Conservation (phyloP, 2,888 invertebrate genomes). For the Xestobium rufovillosum region DNA sequence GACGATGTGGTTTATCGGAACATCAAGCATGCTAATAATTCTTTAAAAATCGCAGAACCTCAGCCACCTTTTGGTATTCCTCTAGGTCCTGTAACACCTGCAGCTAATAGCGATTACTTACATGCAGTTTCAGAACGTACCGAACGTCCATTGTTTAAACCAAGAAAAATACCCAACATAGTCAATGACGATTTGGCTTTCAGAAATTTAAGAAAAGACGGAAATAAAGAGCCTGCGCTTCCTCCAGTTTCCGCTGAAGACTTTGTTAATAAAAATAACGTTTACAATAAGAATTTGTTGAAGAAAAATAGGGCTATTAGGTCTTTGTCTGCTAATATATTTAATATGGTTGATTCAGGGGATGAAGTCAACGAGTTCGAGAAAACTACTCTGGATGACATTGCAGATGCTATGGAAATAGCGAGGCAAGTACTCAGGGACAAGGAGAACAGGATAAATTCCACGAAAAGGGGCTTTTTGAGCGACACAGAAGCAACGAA, state of each 20-base stretch:
- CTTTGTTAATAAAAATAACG: slow-evolving; percentile 45
- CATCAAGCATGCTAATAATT: slow-evolving; percentile 69
- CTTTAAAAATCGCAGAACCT: slow-evolving; percentile 63
- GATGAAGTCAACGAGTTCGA: slow-evolving; percentile 26
- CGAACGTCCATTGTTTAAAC: slow-evolving; percentile 54
- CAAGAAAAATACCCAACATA: slow-evolving; percentile 68
- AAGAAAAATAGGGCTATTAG: slow-evolving; percentile 74
- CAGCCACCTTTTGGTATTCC: slow-evolving; percentile 91
- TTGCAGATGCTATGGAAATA: slow-evolving; percentile 44
- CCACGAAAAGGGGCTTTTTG: slow-evolving; percentile 37
- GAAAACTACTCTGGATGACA: slow-evolving; percentile 37
- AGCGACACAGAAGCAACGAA: slow-evolving; percentile 39
- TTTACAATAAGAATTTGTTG: slow-evolving; percentile 38
- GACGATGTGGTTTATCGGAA: slow-evolving; percentile 82
- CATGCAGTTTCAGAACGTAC: slow-evolving; percentile 63
- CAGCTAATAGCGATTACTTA: slow-evolving; percentile 76
- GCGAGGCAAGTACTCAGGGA: slow-evolving; percentile 41
- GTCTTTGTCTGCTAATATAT: slow-evolving; percentile 78
- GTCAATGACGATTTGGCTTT: slow-evolving; percentile 84
- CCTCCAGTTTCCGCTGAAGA: slow-evolving; percentile 46
- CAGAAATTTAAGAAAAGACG: slow-evolving; percentile 75
- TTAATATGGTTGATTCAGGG: slow-evolving; percentile 56
- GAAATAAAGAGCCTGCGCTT: slow-evolving; percentile 48
- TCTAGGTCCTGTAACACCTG: slow-evolving; percentile 71
- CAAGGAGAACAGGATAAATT: slow-evolving; percentile 37